Percentiles rank a stretch among this genome's conserved stretches.
phyloP scores from a whole-genome alignment of 2,113 vertebrate species.

The Brienomyrus longianalis region DNA sequence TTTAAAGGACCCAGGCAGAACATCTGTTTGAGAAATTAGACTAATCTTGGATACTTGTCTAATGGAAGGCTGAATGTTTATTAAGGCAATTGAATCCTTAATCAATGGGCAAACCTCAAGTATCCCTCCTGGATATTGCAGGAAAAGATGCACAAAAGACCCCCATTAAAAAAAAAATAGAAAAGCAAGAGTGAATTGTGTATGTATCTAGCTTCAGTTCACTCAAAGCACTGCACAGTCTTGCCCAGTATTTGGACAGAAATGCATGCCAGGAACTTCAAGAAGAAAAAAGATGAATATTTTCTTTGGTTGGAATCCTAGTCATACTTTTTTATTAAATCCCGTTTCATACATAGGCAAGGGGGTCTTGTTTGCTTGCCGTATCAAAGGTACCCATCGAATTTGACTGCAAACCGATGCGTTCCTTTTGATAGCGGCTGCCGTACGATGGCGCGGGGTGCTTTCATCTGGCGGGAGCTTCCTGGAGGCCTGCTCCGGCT shows the following conservation, averaged over 20 bases:
- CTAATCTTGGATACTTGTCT: slow-evolving; percentile 70
- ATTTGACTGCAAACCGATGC: neutral
- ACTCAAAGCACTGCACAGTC: neutral
- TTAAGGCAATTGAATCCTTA: slow-evolving; percentile 95
- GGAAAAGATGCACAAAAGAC: neutral
- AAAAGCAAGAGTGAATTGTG: too few relatives aligned
- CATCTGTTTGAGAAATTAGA: slow-evolving; percentile 77
- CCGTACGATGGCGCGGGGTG: neutral
- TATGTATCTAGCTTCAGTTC: neutral
- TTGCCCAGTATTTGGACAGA: neutral
- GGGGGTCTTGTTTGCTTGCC: neutral
- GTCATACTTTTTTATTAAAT: neutral
- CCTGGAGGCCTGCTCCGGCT: neutral
- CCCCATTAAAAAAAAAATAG: neutral
- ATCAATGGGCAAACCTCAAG: slow-evolving; percentile 87
- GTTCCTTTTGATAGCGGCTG: neutral
- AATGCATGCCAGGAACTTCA: neutral
- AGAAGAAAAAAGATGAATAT: neutral
- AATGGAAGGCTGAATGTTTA: slow-evolving; percentile 79
- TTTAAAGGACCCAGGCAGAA: slow-evolving; percentile 74
- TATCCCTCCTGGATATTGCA: slow-evolving; percentile 56
- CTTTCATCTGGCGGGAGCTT: neutral
- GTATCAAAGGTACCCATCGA: slow-evolving; percentile 10
- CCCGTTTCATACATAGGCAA: neutral
- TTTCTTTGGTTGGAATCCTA: neutral